A percentile compares a stretch with the other conserved stretches of the same genome.
phyloP scores from a whole-genome alignment of 2,113 vertebrate genomes.

The Chloroceryle aenea region DNA sequence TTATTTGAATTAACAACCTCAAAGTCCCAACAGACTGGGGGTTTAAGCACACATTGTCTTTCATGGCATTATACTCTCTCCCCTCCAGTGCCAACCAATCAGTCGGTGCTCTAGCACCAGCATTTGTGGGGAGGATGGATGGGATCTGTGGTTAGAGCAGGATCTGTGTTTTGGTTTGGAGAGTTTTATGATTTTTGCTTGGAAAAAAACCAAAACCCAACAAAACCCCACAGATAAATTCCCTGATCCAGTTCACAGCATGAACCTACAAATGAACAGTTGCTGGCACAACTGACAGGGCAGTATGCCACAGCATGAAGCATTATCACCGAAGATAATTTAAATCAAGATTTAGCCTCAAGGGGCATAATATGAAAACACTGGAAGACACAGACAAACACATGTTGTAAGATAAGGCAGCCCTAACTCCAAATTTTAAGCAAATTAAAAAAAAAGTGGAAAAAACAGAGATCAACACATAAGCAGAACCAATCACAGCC shows the following conservation, averaged over 20 bases:
- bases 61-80: not conserved
- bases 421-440: not conserved
- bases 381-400: not conserved
- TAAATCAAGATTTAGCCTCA: slow-evolving; percentile 36
- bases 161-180: not conserved
- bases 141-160: not conserved
- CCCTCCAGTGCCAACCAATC: not conserved
- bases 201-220: not conserved
- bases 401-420: not conserved
- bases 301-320: slow-evolving; percentile 30
- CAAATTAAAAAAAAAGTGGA: not conserved
- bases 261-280: slow-evolving; percentile 15
- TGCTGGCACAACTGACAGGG: slow-evolving; percentile 30
- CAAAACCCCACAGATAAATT: not conserved
- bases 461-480: not conserved
- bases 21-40: not conserved
- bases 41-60: not conserved
- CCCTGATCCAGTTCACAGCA: not conserved
- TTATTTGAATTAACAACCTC: not conserved
- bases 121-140: not conserved
- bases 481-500: not conserved
- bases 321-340: slow-evolving; percentile 13
- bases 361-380: slow-evolving; percentile 12
- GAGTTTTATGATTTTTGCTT: not conserved
- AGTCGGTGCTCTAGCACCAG: not conserved